phyloP scores from a whole-genome alignment of 2,797 vertebrate genomes.

The Xenops minutus region DNA sequence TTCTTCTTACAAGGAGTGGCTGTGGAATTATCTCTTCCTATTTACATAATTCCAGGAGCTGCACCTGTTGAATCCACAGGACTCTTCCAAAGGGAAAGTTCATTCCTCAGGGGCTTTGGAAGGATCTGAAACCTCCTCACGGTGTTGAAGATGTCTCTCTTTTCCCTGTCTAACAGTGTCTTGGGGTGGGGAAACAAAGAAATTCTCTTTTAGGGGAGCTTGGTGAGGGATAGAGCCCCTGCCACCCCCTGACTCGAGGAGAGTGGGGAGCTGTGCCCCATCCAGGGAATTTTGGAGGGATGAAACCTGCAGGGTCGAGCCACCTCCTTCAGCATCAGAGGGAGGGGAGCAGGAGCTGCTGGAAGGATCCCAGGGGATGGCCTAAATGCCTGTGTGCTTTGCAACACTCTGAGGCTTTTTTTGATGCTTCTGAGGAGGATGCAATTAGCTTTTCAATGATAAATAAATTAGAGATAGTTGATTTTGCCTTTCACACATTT shows the following conservation, averaged over 20 bases:
- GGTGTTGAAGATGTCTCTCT: neutral
- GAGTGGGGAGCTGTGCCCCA: neutral
- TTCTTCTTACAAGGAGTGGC: neutral
- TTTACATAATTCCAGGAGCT: neutral
- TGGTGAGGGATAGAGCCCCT: neutral
- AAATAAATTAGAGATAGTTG: conserved; percentile 51
- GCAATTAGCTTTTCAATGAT: conserved; percentile 47
- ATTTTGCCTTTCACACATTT: conserved; percentile 40
- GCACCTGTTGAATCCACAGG: neutral
- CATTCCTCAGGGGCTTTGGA: neutral
- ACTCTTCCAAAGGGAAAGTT: neutral
- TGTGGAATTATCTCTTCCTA: neutral
- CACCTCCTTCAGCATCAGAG: fast-evolving
- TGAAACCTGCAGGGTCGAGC: neutral
- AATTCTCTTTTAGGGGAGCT: neutral
- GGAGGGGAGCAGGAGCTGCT: neutral
- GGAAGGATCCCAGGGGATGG: neutral
- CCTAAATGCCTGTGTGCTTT: neutral
- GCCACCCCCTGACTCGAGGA: neutral
- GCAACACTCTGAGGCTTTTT: conserved; percentile 18
- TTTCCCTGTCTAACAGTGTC: neutral
- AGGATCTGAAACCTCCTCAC: neutral
- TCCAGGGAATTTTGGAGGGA: neutral
- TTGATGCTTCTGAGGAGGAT: neutral
- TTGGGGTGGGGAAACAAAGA: neutral